These are phyloP conservation scores for Apeltes quadracus DNA, from an alignment of 2,113 vertebrate species.

Conservation along the genomic window DNA sequence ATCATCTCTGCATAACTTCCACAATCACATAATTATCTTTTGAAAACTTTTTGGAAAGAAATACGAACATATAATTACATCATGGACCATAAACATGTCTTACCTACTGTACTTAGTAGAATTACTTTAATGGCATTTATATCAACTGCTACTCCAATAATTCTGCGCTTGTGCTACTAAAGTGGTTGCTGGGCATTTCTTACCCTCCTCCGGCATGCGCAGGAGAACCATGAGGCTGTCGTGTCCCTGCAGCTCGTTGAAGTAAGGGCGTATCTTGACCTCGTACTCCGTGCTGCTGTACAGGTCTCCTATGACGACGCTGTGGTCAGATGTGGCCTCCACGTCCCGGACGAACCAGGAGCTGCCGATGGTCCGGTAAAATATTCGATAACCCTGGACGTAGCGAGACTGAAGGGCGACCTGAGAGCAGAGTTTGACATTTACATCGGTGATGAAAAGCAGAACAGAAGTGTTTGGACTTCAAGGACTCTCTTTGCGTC, in stretches of 20 bases:
- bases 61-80: not conserved
- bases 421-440: constrained; percentile 67
- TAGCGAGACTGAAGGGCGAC: constrained; percentile 85
- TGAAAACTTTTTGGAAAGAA: not conserved
- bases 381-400: constrained; percentile 90
- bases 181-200: constrained; percentile 36
- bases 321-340: constrained; percentile 78
- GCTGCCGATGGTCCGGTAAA: constrained; percentile 83
- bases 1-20: not conserved
- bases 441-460: constrained; percentile 14
- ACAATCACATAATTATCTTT: not conserved
- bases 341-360: constrained; percentile 86
- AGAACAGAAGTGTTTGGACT: constrained; percentile 7
- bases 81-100: not conserved
- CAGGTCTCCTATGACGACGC: constrained; percentile 82
- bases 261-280: constrained; percentile 91
- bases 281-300: constrained; percentile 86
- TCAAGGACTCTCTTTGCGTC: constrained; percentile 26
- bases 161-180: not conserved
- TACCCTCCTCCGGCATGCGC: constrained; percentile 89
- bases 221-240: constrained; percentile 85
- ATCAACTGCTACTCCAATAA: not conserved
- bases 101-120: not conserved
- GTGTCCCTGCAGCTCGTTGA: constrained; percentile 87
- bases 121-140: not conserved